Conservation (phyloP, 2,888 invertebrate species). For the Morpho deidamia region DNA sequence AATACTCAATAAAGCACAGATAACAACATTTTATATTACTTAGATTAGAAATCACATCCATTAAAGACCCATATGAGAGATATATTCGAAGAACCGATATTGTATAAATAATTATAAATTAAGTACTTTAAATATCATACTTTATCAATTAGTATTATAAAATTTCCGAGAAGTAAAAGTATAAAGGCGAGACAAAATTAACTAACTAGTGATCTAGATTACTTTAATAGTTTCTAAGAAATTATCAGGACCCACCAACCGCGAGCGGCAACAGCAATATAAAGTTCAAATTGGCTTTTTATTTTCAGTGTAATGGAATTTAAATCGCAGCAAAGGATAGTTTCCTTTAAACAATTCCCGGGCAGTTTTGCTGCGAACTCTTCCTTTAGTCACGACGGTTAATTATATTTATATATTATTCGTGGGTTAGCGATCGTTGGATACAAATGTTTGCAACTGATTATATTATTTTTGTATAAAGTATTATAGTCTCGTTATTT, state of each 20-base stretch:
- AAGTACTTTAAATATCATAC: slow-evolving; percentile 1
- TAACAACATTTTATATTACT: not conserved
- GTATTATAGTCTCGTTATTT: not conserved
- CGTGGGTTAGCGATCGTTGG: slow-evolving; percentile 33
- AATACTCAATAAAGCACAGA: not conserved
- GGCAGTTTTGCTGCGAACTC: slow-evolving; percentile 51
- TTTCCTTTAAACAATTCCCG: slow-evolving; percentile 58
- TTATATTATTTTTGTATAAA: slow-evolving; percentile 15
- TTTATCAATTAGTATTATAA: slow-evolving; percentile 5
- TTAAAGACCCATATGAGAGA: not conserved
- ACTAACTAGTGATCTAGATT: slow-evolving; percentile 24
- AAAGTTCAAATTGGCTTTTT: slow-evolving; percentile 58
- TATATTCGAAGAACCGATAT: not conserved
- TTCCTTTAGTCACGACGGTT: slow-evolving; percentile 58
- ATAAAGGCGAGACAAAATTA: slow-evolving; percentile 21
- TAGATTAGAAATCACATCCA: slow-evolving; percentile 2
- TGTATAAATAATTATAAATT: slow-evolving; percentile 1
- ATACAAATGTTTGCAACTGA: slow-evolving; percentile 27
- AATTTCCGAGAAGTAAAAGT: slow-evolving; percentile 14
- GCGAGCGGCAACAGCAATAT: slow-evolving; percentile 33
- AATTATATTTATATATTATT: slow-evolving; percentile 55
- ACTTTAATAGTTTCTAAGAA: slow-evolving; percentile 25
- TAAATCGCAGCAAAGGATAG: slow-evolving; percentile 59
- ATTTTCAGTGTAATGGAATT: slow-evolving; percentile 63
- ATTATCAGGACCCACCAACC: slow-evolving; percentile 21